Percentiles rank a stretch among this genome's conserved stretches.
Evolutionary conservation across 1,140 invertebrate species (phyloP).

Genomic region (Drosophila obscura): DNA sequence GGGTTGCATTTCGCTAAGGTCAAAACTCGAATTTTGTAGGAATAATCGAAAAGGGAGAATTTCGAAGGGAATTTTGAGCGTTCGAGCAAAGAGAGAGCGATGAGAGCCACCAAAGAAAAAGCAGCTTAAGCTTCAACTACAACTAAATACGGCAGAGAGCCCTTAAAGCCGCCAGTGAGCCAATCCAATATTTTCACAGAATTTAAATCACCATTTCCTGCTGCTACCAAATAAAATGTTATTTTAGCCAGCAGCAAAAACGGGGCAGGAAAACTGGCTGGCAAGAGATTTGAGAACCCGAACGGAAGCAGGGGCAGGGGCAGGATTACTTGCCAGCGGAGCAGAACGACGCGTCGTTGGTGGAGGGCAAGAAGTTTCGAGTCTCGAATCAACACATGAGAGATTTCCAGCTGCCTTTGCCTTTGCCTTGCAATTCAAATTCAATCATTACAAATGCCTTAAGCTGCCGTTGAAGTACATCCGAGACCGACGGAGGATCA

Average conservation of each 20-base stretch:
- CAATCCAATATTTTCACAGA: too few relatives aligned
- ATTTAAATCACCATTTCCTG: background rate
- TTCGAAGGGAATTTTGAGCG: background rate
- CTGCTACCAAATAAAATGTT: conserved; percentile 7
- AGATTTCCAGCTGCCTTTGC: conserved; percentile 26
- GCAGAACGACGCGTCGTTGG: background rate
- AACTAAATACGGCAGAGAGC: background rate
- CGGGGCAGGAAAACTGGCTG: background rate
- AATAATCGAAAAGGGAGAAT: background rate
- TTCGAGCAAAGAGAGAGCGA: conserved; percentile 9
- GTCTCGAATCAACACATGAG: conserved; percentile 49
- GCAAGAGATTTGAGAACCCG: background rate
- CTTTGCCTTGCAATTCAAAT: conserved; percentile 61
- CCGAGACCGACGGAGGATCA: conserved; percentile 1
- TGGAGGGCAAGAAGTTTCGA: conserved; percentile 28
- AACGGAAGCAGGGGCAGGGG: background rate
- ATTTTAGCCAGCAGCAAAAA: background rate
- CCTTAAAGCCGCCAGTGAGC: too few relatives aligned
- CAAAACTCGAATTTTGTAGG: conserved; percentile 23
- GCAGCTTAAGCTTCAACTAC: background rate
- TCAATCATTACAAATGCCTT: conserved; percentile 73
- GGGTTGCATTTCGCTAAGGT: conserved; percentile 38
- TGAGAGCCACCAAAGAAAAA: conserved; percentile 1
- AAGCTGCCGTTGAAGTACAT: conserved; percentile 54
- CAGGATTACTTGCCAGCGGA: conserved; percentile 10